Percentiles rank a stretch among this genome's conserved stretches.
These are phyloP conservation scores for Cantharis lateralis DNA, from an alignment of 2,888 invertebrate genomes.

Conservation along the genomic window DNA sequence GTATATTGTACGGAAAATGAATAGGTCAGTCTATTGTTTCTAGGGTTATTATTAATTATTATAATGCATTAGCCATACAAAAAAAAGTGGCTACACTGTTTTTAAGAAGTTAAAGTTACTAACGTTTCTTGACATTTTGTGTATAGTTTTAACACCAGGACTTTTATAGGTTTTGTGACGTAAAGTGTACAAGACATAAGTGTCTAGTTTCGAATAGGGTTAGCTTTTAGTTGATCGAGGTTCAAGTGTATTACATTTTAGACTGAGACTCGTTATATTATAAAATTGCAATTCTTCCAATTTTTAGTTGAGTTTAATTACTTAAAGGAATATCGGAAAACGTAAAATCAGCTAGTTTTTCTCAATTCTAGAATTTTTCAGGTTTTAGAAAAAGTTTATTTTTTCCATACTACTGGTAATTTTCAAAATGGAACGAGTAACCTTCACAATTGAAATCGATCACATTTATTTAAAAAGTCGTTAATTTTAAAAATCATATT, in stretches of 20 bases:
- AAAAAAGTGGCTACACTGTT: neutral
- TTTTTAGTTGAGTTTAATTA: neutral
- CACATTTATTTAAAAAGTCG: neutral
- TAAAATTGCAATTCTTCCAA: neutral
- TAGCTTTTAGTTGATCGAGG: slow-evolving; percentile 2
- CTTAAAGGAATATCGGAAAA: neutral
- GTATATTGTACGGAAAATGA: neutral
- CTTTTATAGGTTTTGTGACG: neutral
- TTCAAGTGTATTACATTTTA: neutral
- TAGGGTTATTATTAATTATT: neutral
- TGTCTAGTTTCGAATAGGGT: neutral
- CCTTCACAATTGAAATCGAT: neutral
- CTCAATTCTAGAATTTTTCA: neutral
- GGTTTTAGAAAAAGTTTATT: neutral
- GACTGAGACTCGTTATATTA: neutral
- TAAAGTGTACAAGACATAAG: neutral
- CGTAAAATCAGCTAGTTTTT: no score
- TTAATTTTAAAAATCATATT: neutral
- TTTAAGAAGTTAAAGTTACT: neutral
- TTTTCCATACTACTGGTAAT: neutral
- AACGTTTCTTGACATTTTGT: slow-evolving; percentile 1
- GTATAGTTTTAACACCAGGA: neutral
- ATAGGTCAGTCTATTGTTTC: neutral
- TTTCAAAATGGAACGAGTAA: neutral
- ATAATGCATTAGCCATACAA: neutral